Conservation (phyloP, 1,140 invertebrate species). For the Dolichoris vasculosae region DNA sequence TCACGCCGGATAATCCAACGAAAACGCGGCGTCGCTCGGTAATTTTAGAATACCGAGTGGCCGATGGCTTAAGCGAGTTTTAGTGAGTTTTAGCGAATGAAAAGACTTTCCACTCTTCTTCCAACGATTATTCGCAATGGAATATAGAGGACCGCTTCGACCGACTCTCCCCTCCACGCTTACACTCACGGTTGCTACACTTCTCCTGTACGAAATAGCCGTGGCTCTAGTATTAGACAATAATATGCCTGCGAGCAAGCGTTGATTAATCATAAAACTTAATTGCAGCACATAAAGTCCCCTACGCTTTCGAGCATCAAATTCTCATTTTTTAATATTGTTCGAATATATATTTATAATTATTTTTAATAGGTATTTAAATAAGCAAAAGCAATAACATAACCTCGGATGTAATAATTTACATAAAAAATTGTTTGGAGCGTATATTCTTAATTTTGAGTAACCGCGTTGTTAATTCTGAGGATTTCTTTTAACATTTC, state of each 20-base stretch:
- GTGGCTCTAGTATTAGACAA: not conserved
- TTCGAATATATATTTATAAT: not conserved
- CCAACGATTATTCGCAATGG: not conserved
- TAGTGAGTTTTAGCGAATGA: not conserved
- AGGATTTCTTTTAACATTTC: not conserved
- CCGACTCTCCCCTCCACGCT: not conserved
- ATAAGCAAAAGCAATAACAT: not conserved
- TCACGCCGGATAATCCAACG: not conserved
- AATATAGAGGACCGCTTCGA: not conserved
- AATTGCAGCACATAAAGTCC: not conserved
- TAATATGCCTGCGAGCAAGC: not conserved
- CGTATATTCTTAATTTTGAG: not conserved
- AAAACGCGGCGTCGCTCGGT: not conserved
- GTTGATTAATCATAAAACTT: slow-evolving; percentile 20
- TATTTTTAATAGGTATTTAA: not conserved
- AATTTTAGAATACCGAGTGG: not conserved
- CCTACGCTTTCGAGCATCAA: not conserved
- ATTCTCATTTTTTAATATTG: not conserved
- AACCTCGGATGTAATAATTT: not conserved
- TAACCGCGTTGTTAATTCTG: not conserved
- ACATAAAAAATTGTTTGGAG: too few relatives aligned
- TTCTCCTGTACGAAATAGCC: not conserved
- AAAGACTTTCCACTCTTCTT: not conserved
- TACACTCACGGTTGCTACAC: not conserved
- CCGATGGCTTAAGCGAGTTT: not conserved